These are phyloP conservation scores for Bradypodion pumilum DNA, from an alignment of 2,797 vertebrate genomes.

Conservation along the genomic window DNA sequence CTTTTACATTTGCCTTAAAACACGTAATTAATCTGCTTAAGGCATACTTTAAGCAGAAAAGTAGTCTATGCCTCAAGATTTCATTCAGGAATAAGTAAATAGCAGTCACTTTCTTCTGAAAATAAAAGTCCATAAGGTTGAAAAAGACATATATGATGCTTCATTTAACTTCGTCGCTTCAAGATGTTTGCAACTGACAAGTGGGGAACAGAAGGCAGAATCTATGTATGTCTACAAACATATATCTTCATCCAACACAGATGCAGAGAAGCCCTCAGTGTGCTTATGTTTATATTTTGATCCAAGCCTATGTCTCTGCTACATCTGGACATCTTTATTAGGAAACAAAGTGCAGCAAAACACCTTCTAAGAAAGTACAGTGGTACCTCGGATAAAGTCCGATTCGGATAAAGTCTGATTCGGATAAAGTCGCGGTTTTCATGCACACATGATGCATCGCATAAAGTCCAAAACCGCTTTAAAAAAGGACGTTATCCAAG, in stretches of 20 bases:
- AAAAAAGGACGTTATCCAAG: no score
- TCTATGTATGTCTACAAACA: no score
- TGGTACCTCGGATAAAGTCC: no score
- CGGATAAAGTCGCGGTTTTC: no score
- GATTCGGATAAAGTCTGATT: no score
- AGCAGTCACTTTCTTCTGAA: background rate
- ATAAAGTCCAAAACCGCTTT: no score
- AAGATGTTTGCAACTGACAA: no score
- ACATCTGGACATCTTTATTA: background rate
- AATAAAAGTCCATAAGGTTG: background rate
- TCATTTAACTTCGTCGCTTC: background rate
- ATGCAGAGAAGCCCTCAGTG: background rate
- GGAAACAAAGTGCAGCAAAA: background rate
- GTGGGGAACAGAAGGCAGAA: background rate
- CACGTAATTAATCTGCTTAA: background rate
- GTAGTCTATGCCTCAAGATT: background rate
- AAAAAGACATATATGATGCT: background rate
- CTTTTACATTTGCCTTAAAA: background rate
- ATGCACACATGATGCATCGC: no score
- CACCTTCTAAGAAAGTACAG: background rate
- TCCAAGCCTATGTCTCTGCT: background rate
- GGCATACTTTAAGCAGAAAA: background rate
- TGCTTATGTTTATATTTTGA: background rate
- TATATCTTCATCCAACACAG: background rate
- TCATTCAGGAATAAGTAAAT: background rate